Percentiles rank a stretch among this genome's conserved stretches.
Conservation (phyloP, 2,113 vertebrate species). For the Takifugu bimaculatus region DNA sequence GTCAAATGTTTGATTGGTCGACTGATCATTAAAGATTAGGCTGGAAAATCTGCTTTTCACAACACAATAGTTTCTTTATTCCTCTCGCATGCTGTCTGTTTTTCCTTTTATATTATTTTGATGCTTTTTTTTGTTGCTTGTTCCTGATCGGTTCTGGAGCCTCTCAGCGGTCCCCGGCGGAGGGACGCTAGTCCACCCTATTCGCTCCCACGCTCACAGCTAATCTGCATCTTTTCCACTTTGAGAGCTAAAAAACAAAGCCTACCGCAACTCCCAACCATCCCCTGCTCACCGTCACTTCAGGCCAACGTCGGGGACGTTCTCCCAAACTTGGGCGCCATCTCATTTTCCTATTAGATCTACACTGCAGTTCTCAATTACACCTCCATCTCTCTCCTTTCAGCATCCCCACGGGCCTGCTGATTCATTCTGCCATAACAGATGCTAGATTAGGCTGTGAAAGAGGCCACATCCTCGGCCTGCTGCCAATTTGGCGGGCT, state of each 20-base stretch:
- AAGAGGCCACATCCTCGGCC: constrained; percentile 58
- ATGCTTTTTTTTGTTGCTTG: too few relatives aligned
- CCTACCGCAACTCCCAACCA: constrained; percentile 1
- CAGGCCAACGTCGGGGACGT: constrained; percentile 49
- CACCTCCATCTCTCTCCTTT: constrained; percentile 47
- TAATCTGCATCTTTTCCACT: constrained; percentile 12
- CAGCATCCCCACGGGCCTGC: constrained; percentile 47
- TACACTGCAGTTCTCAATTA: constrained; percentile 71
- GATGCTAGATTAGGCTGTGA: constrained; percentile 69
- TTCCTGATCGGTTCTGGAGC: too few relatives aligned
- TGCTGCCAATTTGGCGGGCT: constrained; percentile 55
- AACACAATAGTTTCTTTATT: too few relatives aligned
- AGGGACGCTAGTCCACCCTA: neutral
- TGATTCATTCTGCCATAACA: constrained; percentile 69
- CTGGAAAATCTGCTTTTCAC: constrained; percentile 9
- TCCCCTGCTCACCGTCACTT: constrained; percentile 2
- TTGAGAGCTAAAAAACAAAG: constrained; percentile 11
- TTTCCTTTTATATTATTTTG: constrained; percentile 13
- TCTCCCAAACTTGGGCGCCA: constrained; percentile 46
- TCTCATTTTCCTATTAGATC: constrained; percentile 74
- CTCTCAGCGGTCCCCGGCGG: neutral
- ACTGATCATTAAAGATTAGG: constrained; percentile 12
- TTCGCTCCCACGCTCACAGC: too few relatives aligned
- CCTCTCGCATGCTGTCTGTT: constrained; percentile 1
- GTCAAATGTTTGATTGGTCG: neutral